Evolutionary conservation across 92 coral and sea anemone species (phyloP).

Genomic region (Plumapathes pennacea): DNA sequence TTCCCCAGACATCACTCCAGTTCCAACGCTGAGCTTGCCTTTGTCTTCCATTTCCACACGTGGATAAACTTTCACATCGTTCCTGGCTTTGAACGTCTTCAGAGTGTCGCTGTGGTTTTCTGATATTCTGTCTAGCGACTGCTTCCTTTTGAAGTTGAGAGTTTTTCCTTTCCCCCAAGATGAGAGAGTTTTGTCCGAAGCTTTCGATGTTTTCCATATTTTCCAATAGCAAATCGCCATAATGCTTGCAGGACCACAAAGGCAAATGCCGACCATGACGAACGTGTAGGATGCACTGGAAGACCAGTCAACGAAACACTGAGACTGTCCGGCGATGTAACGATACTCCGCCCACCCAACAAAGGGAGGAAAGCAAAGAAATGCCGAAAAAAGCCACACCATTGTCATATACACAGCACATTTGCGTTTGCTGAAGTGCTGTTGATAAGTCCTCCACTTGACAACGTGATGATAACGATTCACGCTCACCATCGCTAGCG

Average conservation of each 20-base stretch:
- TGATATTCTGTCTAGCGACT: no score
- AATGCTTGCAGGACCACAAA: slow-evolving; percentile 35
- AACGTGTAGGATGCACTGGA: slow-evolving; percentile 39
- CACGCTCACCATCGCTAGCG: slow-evolving; percentile 41
- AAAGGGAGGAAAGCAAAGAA: slow-evolving; percentile 48
- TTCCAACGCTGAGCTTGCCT: no score
- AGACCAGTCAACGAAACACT: slow-evolving; percentile 59
- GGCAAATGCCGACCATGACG: slow-evolving; percentile 48
- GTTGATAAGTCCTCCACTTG: slow-evolving; percentile 44
- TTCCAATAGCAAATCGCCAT: slow-evolving; percentile 48
- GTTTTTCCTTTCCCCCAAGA: background rate
- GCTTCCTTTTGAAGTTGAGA: no score
- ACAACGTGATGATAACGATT: slow-evolving; percentile 54
- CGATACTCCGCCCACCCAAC: slow-evolving; percentile 59
- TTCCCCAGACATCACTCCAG: no score
- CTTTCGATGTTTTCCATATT: slow-evolving; percentile 21
- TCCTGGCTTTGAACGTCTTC: background rate
- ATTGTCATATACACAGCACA: slow-evolving; percentile 11
- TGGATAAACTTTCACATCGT: background rate
- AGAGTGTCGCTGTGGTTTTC: background rate
- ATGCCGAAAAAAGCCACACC: slow-evolving; percentile 39
- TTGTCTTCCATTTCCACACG: background rate
- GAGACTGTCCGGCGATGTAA: slow-evolving; percentile 42
- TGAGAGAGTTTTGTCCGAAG: background rate
- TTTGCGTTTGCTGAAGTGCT: slow-evolving; percentile 19